Evolutionary conservation across 2,113 vertebrate species (phyloP).

Genomic region (Malaclemys terrapin): DNA sequence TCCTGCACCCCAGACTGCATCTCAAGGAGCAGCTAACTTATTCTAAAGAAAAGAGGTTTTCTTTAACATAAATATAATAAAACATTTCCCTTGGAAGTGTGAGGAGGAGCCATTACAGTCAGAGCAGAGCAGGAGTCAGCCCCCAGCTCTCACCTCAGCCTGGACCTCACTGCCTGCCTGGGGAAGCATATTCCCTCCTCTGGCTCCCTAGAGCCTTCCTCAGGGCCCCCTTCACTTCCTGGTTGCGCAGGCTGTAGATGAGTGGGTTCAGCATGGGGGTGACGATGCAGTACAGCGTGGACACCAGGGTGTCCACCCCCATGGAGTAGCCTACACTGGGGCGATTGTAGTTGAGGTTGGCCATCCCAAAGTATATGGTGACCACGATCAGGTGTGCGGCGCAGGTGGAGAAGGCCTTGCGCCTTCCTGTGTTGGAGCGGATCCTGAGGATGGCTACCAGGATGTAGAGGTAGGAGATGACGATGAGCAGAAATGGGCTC

Average conservation of each 20-base stretch:
- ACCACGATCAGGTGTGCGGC: conserved; percentile 38
- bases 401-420: conserved; percentile 54
- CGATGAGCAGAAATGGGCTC: not conserved
- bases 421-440: not conserved
- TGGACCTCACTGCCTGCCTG: not conserved
- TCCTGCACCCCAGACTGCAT: too few species aligned
- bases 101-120: not conserved
- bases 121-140: not conserved
- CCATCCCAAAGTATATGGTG: not conserved
- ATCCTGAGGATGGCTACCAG: not conserved
- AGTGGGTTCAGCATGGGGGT: conserved; percentile 50
- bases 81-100: not conserved
- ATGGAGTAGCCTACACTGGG: not conserved
- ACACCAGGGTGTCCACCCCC: fast-evolving
- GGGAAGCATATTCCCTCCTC: not conserved
- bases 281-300: not conserved
- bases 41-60: too few species aligned
- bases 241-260: conserved; percentile 57
- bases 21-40: too few species aligned
- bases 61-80: too few species aligned
- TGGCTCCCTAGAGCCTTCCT: fast-evolving
- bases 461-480: conserved; percentile 41
- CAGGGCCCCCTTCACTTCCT: conserved; percentile 16
- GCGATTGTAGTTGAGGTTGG: conserved; percentile 49
- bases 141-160: not conserved